phyloP scores from a whole-genome alignment of 2,797 vertebrate genomes.

The Phyllotis vaccarum region DNA sequence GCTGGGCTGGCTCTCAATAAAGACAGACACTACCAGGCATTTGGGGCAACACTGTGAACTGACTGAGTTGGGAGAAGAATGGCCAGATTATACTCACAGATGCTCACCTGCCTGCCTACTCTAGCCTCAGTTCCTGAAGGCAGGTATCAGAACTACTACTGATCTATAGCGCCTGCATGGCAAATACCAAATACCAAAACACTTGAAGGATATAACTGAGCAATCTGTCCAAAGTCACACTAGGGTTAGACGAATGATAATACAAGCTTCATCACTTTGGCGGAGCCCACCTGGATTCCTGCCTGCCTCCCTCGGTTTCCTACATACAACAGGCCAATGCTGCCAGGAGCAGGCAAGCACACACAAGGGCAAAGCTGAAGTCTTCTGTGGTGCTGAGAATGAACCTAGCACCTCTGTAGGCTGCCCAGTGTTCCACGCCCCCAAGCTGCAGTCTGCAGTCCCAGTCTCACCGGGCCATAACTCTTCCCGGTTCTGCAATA shows the following conservation, averaged over 20 bases:
- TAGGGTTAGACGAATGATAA: not conserved
- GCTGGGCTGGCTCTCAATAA: not conserved
- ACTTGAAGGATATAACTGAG: not conserved
- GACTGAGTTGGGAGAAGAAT: not conserved
- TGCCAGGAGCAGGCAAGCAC: not conserved
- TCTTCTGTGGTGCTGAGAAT: not conserved
- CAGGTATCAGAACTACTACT: constrained; percentile 58
- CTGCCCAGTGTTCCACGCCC: not conserved
- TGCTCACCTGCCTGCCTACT: constrained; percentile 8
- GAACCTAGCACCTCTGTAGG: not conserved
- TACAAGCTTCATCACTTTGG: not conserved
- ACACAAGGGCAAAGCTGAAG: not conserved
- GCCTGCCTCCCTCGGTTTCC: not conserved
- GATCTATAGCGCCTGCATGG: not conserved
- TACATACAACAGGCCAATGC: not conserved
- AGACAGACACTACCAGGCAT: not conserved
- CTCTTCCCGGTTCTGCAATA: not conserved
- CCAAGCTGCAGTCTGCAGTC: not conserved
- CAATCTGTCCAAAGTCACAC: not conserved
- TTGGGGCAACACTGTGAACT: not conserved
- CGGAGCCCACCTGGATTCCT: too few species aligned
- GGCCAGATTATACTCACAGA: not conserved
- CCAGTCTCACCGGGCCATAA: not conserved
- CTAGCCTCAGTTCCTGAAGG: constrained; percentile 75
- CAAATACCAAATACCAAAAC: not conserved